A percentile compares a stretch with the other conserved stretches of the same genome.
phyloP scores from a whole-genome alignment of 2,797 vertebrate species.

The Malacoraja senta region DNA sequence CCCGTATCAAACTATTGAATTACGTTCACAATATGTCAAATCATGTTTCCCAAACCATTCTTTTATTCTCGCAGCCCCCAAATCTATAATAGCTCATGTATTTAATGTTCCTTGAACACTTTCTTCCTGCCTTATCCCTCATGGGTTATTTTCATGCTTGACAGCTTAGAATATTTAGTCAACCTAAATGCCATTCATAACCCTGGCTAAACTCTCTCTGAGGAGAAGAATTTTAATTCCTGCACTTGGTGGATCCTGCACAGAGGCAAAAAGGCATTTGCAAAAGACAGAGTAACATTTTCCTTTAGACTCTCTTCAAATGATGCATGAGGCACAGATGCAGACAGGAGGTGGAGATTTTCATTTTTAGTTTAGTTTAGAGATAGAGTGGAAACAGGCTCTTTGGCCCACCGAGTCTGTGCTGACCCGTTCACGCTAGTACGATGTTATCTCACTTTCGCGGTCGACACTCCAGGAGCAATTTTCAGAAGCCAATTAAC shows the following conservation, averaged over 20 bases:
- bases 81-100: neutral
- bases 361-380: no score
- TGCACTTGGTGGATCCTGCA: neutral
- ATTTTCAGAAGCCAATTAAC: no score
- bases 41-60: neutral
- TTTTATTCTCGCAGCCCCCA: neutral
- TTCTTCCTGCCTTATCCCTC: neutral
- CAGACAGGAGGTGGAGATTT: neutral
- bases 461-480: no score
- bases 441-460: no score
- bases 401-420: no score
- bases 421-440: no score
- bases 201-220: neutral
- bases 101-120: neutral
- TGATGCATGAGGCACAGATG: neutral
- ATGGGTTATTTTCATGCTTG: constrained; percentile 15
- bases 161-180: neutral
- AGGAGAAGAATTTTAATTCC: neutral
- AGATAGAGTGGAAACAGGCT: no score
- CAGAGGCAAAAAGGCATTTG: neutral
- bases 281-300: neutral
- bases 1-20: neutral
- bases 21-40: neutral
- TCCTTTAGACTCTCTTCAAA: neutral
- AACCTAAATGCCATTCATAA: neutral